A percentile compares a stretch with the other conserved stretches of the same genome.
These are phyloP conservation scores for Lindbergichthys nudifrons DNA, from an alignment of 2,797 vertebrate genomes.

Conservation along the genomic window DNA sequence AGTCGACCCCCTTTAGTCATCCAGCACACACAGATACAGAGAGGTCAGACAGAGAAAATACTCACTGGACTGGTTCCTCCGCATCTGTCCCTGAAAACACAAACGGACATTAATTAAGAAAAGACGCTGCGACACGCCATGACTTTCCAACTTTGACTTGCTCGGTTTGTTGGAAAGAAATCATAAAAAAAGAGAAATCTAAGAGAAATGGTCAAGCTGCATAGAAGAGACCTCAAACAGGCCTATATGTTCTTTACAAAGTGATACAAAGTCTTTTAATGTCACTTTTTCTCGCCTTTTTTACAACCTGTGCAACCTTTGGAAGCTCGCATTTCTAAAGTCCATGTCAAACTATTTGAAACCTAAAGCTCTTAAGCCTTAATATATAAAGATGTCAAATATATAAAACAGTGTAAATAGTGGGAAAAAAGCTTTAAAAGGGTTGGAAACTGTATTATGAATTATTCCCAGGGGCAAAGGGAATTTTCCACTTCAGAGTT, in stretches of 20 bases:
- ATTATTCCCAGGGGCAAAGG: slow-evolving; percentile 62
- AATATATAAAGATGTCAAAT: slow-evolving; percentile 11
- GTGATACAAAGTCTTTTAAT: slow-evolving; percentile 1
- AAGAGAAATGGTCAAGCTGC: slow-evolving; percentile 2
- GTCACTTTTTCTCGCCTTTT: not conserved
- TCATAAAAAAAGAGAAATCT: slow-evolving; percentile 1
- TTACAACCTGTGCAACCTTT: not conserved
- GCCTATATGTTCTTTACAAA: not conserved
- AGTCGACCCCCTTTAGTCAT: slow-evolving; percentile 51
- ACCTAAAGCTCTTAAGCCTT: not conserved
- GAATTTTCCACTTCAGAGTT: slow-evolving; percentile 70
- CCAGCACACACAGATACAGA: slow-evolving; percentile 51
- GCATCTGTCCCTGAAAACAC: slow-evolving; percentile 91
- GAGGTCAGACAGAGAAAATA: slow-evolving; percentile 73
- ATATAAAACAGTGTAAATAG: slow-evolving; percentile 9
- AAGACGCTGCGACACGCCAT: slow-evolving; percentile 24
- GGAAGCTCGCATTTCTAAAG: slow-evolving; percentile 10
- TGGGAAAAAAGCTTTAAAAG: slow-evolving; percentile 6
- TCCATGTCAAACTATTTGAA: not conserved
- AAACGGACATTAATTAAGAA: slow-evolving; percentile 73
- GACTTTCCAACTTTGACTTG: slow-evolving; percentile 12
- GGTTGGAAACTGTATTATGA: slow-evolving; percentile 52
- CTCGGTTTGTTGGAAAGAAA: slow-evolving; percentile 23
- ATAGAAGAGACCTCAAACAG: not conserved
- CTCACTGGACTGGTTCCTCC: slow-evolving; percentile 96